Percentiles rank a stretch among this genome's conserved stretches.
Conservation (phyloP, 2,113 vertebrate genomes). For the Microtus richardsoni region DNA sequence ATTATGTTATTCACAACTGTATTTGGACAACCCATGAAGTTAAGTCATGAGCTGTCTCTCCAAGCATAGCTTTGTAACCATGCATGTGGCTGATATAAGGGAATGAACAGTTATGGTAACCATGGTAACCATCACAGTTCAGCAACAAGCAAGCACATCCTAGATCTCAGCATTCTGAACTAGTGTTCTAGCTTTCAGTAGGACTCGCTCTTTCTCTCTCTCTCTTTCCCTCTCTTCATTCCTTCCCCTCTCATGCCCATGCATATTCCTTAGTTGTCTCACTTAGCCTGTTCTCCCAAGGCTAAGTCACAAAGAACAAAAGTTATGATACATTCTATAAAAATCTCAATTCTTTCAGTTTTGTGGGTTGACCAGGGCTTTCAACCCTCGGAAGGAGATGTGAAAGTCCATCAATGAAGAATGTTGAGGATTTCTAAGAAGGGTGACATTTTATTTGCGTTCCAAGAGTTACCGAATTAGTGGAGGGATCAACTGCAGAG, state of each 20-base stretch:
- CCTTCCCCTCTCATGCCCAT: background rate
- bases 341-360: background rate
- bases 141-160: background rate
- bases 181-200: fast-evolving
- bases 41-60: background rate
- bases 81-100: background rate
- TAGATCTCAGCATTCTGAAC: fast-evolving
- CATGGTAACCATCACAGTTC: fast-evolving
- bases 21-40: background rate
- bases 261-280: background rate
- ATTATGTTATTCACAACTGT: fast-evolving
- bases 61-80: background rate
- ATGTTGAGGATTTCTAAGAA: background rate
- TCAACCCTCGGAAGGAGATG: background rate
- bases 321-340: background rate
- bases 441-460: background rate
- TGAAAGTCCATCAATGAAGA: background rate
- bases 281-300: background rate
- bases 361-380: background rate
- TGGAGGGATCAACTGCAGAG: background rate
- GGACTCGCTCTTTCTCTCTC: background rate
- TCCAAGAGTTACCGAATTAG: background rate
- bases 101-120: fast-evolving
- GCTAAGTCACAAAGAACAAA: background rate
- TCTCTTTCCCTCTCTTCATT: background rate